These are phyloP conservation scores for Chrysemys picta DNA, from an alignment of 2,113 vertebrate genomes.

Conservation along the genomic window DNA sequence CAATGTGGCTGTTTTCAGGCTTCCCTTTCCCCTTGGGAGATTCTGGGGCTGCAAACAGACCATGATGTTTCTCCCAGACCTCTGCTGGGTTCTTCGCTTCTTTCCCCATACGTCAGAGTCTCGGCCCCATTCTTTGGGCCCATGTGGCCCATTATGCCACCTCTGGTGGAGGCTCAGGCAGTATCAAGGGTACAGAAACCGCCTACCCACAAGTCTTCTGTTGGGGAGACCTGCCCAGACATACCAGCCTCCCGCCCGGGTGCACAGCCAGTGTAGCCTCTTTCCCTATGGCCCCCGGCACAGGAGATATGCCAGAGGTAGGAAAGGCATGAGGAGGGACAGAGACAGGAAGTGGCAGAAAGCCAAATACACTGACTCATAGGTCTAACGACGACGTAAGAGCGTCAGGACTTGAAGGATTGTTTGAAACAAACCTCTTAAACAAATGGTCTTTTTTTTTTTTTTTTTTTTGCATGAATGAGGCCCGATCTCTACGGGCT, in stretches of 20 bases:
- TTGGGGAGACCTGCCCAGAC: too few species aligned
- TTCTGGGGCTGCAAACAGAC: too few species aligned
- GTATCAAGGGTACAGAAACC: too few species aligned
- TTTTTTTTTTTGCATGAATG: background rate
- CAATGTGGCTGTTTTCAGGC: too few species aligned
- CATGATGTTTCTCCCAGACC: too few species aligned
- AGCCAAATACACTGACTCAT: background rate
- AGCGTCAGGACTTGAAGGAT: background rate
- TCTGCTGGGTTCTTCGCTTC: background rate
- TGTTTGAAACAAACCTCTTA: background rate
- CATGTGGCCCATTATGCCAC: too few species aligned
- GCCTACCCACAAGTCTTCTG: background rate
- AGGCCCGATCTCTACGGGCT: background rate
- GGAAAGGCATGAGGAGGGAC: too few species aligned
- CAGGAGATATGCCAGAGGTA: background rate
- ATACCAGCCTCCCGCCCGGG: too few species aligned
- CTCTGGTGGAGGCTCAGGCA: background rate
- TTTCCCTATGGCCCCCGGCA: background rate
- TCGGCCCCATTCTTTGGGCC: background rate
- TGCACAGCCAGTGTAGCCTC: background rate
- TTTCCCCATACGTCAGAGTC: background rate
- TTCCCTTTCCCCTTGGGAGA: too few species aligned
- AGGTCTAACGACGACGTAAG: background rate
- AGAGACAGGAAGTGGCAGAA: background rate
- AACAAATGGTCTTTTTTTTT: background rate